Base-by-base conservation (phyloP, 2,113 vertebrate species). In the Pogona vitticeps region DNA sequence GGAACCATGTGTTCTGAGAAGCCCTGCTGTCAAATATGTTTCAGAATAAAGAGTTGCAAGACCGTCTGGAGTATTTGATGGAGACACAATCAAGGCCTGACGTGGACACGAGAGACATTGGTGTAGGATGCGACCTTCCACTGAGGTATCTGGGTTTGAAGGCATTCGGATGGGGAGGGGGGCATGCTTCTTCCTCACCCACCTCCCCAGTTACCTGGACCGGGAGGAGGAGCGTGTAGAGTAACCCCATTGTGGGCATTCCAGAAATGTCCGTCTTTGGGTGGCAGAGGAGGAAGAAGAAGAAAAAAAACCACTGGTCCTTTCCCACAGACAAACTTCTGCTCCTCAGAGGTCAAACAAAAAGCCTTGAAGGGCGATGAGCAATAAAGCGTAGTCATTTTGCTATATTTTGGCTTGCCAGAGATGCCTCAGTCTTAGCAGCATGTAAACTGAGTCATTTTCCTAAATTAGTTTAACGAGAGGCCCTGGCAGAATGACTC, bases 41-140 rank as follows among this genome's bases (percentile, higher is more conserved):
- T 92, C 93, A 99, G 98, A 99, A 99, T 96, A 99, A 98, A 96
- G 98, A 99, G 94, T 96, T 99, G 93, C 98, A 99, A 96, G 98
- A 98, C 96, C 98, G 98, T 93, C 91, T 99, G 96, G 98, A 98
- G 95, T 98, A 98, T 95, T 97, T 98, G 97, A 97, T 97, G 96
- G 96, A 97, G 95, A 96, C 93, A 92, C 98, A 97, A 92, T 91
- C 96, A 95, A 98, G 95, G 93, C 91, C 92, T 36, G 94, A 82
- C 81, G 94, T 94, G 89, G 96, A 98, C 95, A 98, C 97, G 80
- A 98, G 95, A 95, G 98, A 99, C 75, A 92, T 97, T 46, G 98
- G 96, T 92, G 97, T 98, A 82, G 97, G 94, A 91, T 98, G 97
- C 90, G 96, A 99, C 95, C 95, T 98, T 88, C 96, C 96, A 73